A percentile compares a stretch with the other conserved stretches of the same genome.
These are phyloP conservation scores for Thymelicus lineola DNA, from an alignment of 2,888 invertebrate genomes.

Conservation along the genomic window DNA sequence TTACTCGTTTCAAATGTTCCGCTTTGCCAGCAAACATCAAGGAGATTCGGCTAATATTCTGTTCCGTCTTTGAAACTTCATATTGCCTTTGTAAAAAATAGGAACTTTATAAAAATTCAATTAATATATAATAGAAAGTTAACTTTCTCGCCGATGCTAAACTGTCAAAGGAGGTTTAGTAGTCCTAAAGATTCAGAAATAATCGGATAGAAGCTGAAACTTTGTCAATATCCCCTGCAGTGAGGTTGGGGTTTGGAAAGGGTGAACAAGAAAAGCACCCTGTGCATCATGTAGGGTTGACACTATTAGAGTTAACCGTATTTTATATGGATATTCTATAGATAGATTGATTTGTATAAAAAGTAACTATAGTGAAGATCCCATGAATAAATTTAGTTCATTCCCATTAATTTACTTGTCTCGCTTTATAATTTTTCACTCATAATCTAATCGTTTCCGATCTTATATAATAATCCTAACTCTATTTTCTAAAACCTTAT, in stretches of 20 bases:
- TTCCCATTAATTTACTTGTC: no score
- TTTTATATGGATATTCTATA: no score
- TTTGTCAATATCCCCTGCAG: slow-evolving; percentile 70
- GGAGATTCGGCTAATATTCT: slow-evolving; percentile 30
- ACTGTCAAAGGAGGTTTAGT: slow-evolving; percentile 65
- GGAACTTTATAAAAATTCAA: slow-evolving; percentile 11
- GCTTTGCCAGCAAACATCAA: slow-evolving; percentile 16
- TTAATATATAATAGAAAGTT: not conserved
- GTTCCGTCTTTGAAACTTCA: slow-evolving; percentile 9
- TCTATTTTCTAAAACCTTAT: no score
- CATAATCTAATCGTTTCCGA: no score
- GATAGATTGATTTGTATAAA: no score
- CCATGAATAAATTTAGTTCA: no score
- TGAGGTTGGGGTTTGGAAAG: slow-evolving; percentile 60
- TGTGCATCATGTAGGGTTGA: slow-evolving; percentile 8
- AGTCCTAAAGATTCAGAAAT: slow-evolving; percentile 69
- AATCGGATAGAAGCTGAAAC: slow-evolving; percentile 69
- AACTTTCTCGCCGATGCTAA: slow-evolving; percentile 54
- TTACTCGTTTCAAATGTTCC: not conserved
- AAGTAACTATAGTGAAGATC: no score
- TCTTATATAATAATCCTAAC: no score
- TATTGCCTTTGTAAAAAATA: slow-evolving; percentile 12
- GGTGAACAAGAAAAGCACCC: slow-evolving; percentile 44
- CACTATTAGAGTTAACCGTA: not conserved
- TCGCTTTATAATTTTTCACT: no score